Conservation (phyloP, 2,113 vertebrate genomes). For the Promerops cafer region DNA sequence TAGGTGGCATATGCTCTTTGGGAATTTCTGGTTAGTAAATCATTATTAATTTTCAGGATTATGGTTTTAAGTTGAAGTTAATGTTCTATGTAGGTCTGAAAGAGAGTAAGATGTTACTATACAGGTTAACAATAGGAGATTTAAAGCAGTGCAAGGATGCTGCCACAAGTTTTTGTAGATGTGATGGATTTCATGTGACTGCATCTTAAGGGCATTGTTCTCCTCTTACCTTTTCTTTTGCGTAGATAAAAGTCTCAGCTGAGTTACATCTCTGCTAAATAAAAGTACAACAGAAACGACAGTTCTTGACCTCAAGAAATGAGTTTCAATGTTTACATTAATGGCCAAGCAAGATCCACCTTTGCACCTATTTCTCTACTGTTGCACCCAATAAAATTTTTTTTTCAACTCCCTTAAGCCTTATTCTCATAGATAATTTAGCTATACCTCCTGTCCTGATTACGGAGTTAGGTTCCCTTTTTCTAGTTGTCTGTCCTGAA, state of each 20-base stretch:
- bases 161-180: background rate
- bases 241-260: background rate
- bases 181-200: background rate
- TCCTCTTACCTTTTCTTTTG: background rate
- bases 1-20: background rate
- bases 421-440: background rate
- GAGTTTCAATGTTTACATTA: background rate
- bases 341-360: background rate
- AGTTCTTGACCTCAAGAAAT: background rate
- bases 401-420: background rate
- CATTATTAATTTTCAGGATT: background rate
- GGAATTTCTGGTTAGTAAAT: background rate
- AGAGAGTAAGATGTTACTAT: background rate
- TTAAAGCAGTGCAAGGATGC: background rate
- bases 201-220: background rate
- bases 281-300: background rate
- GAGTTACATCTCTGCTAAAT: background rate
- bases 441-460: background rate
- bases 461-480: background rate
- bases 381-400: background rate
- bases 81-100: background rate
- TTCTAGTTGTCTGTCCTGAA: background rate
- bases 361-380: background rate
- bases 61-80: background rate
- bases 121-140: background rate